Base-by-base conservation (phyloP, 2,113 vertebrate species). In the Heliornis fulica region DNA sequence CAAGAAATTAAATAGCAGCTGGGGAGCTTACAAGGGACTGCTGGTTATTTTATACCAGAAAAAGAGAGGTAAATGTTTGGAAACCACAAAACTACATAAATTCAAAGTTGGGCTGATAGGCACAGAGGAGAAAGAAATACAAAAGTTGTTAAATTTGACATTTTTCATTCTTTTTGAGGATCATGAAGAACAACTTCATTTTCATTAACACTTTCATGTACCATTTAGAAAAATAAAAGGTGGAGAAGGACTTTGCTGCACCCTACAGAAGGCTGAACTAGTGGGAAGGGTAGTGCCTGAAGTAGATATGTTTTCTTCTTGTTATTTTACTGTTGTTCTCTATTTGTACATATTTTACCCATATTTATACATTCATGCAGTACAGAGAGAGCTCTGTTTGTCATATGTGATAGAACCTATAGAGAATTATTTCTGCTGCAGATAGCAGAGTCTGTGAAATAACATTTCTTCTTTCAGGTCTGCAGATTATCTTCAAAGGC, bases 401-500 rank as follows among this genome's bases (percentile, higher is more conserved):
- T 84, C 43, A 11, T 72, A n/a, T 48, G 23, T 81, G 15, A 29
- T 53, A 87, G 51, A 93, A 84, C 8, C 8, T 25, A 5, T 29
- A 74, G 29, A 65, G 38, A 77, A 48, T 48, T 75, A 36, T 41
- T 83, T 65, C 72, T 38, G 31, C 36, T 78, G 41, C 77, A 84
- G 11, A 18, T 25, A 76, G 13, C 20, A 45, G 34, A 70, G 23
- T 45, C 29, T 59, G n/a, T 69, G 57, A 86, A 91, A 59, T 54
- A 45, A 57, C 87, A 70, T 1, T 78, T 97, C 43, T 96, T 95
- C 34, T 88, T 70, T 91, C 92, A 99, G 99, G 93, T 95, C 98
- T 94, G 97, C 96, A 25, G 98, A 99, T 34, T 99, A 98, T 74
- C 98, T 99, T 91, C 98, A 98, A 96, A 98, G 99, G 91, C 97